Base-by-base conservation (phyloP, 2,888 invertebrate genomes). In the Crocallis elinguaria region DNA sequence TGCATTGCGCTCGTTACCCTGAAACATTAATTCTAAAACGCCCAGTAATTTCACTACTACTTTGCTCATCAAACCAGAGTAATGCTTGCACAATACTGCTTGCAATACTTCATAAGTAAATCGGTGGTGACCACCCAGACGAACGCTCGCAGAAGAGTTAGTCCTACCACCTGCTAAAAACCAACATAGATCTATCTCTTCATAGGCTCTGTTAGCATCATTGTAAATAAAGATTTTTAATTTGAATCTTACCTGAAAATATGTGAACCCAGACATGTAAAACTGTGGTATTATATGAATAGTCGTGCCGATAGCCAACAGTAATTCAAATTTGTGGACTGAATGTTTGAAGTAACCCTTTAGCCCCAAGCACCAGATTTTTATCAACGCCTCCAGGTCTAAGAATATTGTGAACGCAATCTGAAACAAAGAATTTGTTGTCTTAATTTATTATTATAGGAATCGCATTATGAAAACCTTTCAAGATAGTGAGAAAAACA, bases 311-410 rank as follows among this genome's bases (percentile, higher is more conserved):
- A 98, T 94, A 0, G 98, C 97, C 49, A 99, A 87, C 0, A 99
- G 90, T 27, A 99, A 86, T 85, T 99, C 99, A 88, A 99, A 99
- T 86, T 99, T 99, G 84, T 99, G 99, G 63, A 98, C 96, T 0
- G 98, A 98, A 80, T 99, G 97, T 73, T 97, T 96, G 88, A 97
- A 97, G 79, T 99, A 99, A 8, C 98, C 97, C 49, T 96, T 94
- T 93, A 98, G 96, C 2, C 99, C 99, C 41, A 99, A 93, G 77
- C 99, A 99, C 95, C 98, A 98, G 66, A 99, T 96, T 91, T 99
- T 99, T 77, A 99, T 97, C 25, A 98, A 78, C 0, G 98, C 97
- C 88, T 99, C 99, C 60, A 99, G 88, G 79, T 98, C 96, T 77
- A 99, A 94, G 65, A 99, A 94, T 54, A 98, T 94, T 0, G 99